Evolutionary conservation across 2,888 invertebrate species (phyloP), one percentile per base, ranked within the genome.

Genomic region (Seladonia tumulorum): DNA sequence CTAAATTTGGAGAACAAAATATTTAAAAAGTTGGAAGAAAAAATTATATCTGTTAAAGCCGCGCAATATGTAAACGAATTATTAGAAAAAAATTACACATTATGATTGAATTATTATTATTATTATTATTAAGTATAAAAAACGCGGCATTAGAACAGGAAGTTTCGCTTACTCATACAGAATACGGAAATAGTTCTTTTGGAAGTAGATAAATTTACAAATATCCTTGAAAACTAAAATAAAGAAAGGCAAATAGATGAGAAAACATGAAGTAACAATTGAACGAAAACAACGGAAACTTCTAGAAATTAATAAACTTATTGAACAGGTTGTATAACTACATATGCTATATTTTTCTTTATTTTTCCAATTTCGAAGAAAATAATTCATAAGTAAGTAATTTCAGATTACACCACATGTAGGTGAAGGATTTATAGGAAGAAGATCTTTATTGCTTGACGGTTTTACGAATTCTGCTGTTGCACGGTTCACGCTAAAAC

Each of bases 11-110:
- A 98, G 93, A 97, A 97, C 82, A 95, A 96, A 70, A 96, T 97
- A 53, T 92, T 97, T 10, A 93, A 94, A 35, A 96, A 96, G 82
- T 95, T 98, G 1, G 97, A 97, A 91, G 97, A 97, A 18, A 97
- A 97, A 91, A 93, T 97, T 8, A 96, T 97, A 8, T 96, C 97
- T 70, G 97, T 97, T 90, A 97, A 97, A 92, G 96, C 97, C 0
- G 96, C 97, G 7, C 92, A 92, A 72, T 92, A 95, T 88, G 90
- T 96, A 95, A 96, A 93, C 95, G 96, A 96, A 92, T 88, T 95
- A 10, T 90, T 96, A 7, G n/a, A n/a, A n/a, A n/a, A n/a, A n/a
- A n/a, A n/a, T n/a, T n/a, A n/a, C n/a, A n/a, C n/a, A n/a, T n/a
- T n/a, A n/a, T n/a, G n/a, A n/a, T n/a, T n/a, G n/a, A n/a, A n/a